Base-by-base conservation (phyloP, 2,797 vertebrate genomes). In the Eupleurogrammus muticus region DNA sequence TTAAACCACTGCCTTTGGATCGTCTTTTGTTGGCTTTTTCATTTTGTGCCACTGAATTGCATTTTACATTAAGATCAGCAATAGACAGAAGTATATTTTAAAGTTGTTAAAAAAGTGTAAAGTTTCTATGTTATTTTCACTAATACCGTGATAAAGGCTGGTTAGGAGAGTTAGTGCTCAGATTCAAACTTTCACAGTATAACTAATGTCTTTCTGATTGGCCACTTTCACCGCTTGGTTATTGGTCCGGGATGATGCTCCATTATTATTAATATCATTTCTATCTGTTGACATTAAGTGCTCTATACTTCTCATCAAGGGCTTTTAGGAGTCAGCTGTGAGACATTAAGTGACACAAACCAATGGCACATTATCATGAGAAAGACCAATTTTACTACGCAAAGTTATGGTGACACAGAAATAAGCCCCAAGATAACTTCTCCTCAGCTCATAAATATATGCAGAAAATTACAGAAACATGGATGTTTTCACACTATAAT, bases 241-340 rank as follows among this genome's bases (percentile, higher is more conserved):
- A 28, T 28, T 28, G 28, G 28, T 28, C 28, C 28, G 6, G 28
- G 28, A 6, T 28, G 28, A 28, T 23, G 16, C 5, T 9, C 55
- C 67, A 65, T 73, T 60, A 74, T 49, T 21, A 28, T 28, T 28
- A 28, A 28, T 3, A 28, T 6, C 72, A n/a, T 73, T 75, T 89
- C 48, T 66, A 19, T 71, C 75, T 16, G 53, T 58, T 61, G 52
- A 74, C 54, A 50, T 38, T 56, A 68, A 77, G 50, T 59, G 58
- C 46, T 62, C 49, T 16, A 38, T 20, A 19, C 34, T 51, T 46
- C 66, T 74, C 20, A 47, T 42, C 21, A 61, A 60, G 53, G 58
- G 74, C 47, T 46, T 68, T 77, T 73, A 66, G 51, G 35, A 61
- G 48, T 71, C 48, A 66, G 14, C 47, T 63, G 42, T 54, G 36